Percentiles rank a stretch among this genome's conserved stretches.
Conservation (phyloP, 2,888 invertebrate genomes). For the Exocentrus adspersus region DNA sequence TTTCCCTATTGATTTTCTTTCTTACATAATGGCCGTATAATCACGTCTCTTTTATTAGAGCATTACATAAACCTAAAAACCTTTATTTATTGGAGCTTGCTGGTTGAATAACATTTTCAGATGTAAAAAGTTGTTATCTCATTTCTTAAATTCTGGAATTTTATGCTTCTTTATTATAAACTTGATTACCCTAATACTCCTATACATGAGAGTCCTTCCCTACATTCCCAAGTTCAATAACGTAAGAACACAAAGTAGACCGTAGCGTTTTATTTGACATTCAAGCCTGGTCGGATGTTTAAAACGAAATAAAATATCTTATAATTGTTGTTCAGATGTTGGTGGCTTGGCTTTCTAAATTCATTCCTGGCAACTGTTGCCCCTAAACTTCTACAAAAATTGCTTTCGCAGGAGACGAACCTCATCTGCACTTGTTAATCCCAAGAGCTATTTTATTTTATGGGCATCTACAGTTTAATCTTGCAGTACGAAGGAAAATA, state of each 20-base stretch:
- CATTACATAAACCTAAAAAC: too few species aligned
- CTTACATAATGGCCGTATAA: neutral
- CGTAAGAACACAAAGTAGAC: slow-evolving; percentile 37
- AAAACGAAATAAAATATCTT: slow-evolving; percentile 47
- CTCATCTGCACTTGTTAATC: slow-evolving; percentile 44
- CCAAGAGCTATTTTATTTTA: slow-evolving; percentile 21
- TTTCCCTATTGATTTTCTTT: neutral
- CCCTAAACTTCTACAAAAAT: slow-evolving; percentile 45
- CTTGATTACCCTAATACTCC: too few species aligned
- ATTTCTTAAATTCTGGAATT: too few species aligned
- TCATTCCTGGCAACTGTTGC: slow-evolving; percentile 46
- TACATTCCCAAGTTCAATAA: slow-evolving; percentile 43
- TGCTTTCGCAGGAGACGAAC: slow-evolving; percentile 44
- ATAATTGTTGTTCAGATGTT: slow-evolving; percentile 45
- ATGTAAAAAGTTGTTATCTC: neutral
- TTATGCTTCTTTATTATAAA: too few species aligned
- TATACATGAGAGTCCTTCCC: too few species aligned
- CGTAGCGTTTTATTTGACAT: slow-evolving; percentile 44
- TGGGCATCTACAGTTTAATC: slow-evolving; percentile 14
- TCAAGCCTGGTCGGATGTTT: slow-evolving; percentile 35
- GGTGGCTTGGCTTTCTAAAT: slow-evolving; percentile 33
- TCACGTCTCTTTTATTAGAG: too few species aligned
- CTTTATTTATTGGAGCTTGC: too few species aligned
- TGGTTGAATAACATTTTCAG: too few species aligned
- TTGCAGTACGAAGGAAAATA: neutral